Evolutionary conservation across 2,113 vertebrate genomes (phyloP).

Genomic region (Empidonax traillii): DNA sequence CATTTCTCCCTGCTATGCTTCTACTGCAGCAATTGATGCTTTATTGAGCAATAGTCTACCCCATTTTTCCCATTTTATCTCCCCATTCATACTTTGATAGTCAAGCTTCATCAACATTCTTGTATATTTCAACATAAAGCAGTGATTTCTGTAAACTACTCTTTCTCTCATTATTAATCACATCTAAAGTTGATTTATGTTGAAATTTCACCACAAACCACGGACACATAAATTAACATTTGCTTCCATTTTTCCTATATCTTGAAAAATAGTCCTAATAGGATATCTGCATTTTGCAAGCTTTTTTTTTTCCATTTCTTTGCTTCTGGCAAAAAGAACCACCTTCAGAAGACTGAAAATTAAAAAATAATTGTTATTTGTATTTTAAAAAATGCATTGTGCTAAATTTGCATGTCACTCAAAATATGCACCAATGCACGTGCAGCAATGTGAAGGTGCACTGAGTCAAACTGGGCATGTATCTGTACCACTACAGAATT

Average conservation of each 20-base stretch:
- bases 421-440: background rate
- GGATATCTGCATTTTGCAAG: background rate
- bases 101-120: background rate
- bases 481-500: background rate
- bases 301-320: background rate
- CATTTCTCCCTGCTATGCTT: slow-evolving; percentile 39
- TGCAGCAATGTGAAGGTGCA: background rate
- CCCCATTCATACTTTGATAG: background rate
- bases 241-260: background rate
- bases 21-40: background rate
- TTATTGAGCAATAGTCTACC: slow-evolving; percentile 16
- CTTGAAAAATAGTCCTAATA: background rate
- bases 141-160: background rate
- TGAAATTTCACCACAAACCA: background rate
- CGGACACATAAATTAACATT: background rate
- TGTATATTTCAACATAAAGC: background rate
- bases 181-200: background rate
- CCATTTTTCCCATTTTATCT: slow-evolving; percentile 27
- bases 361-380: background rate
- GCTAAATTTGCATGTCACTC: background rate
- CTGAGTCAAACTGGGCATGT: background rate
- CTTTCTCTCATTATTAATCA: background rate
- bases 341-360: background rate
- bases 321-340: background rate
- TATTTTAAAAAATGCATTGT: background rate